Conservation (phyloP, 1,140 invertebrate species). For the Zaprionus tsacasi region DNA sequence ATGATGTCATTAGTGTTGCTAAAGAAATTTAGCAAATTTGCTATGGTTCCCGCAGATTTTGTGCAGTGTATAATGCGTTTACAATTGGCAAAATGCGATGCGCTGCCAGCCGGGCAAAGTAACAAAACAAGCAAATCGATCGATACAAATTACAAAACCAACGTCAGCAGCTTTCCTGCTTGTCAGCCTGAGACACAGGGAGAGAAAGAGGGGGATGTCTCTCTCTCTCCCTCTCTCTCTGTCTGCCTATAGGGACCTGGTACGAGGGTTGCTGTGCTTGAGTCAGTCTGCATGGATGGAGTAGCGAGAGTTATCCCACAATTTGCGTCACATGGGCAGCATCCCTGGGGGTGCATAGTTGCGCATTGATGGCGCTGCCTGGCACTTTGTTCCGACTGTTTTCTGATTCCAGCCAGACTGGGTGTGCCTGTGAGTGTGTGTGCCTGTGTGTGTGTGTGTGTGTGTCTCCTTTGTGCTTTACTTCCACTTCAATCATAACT, state of each 20-base stretch:
- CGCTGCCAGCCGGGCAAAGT: slow-evolving; percentile 20
- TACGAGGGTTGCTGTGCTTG: background rate
- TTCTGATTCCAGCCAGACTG: slow-evolving; percentile 5
- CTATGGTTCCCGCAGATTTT: slow-evolving; percentile 18
- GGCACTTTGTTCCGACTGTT: slow-evolving; percentile 36
- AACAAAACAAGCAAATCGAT: slow-evolving; percentile 71
- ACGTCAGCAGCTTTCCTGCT: slow-evolving; percentile 49
- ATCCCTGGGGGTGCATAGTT: slow-evolving; percentile 55
- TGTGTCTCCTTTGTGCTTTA: slow-evolving; percentile 40
- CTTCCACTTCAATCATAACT: slow-evolving; percentile 82
- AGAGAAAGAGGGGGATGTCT: background rate
- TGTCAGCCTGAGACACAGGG: slow-evolving; percentile 10
- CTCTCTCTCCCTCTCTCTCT: background rate
- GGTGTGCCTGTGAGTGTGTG: background rate
- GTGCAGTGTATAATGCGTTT: slow-evolving; percentile 39
- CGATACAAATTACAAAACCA: slow-evolving; percentile 79
- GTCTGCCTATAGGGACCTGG: background rate
- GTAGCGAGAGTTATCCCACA: slow-evolving; percentile 42
- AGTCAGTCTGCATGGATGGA: background rate
- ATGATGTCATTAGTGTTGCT: slow-evolving; percentile 1
- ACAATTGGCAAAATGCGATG: slow-evolving; percentile 37
- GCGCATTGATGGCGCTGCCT: slow-evolving; percentile 55
- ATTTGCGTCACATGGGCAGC: slow-evolving; percentile 35
- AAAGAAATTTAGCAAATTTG: background rate
- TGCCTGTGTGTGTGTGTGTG: slow-evolving; percentile 1